A percentile compares a stretch with the other conserved stretches of the same genome.
These are phyloP conservation scores for Tiliacea citrago DNA, from an alignment of 2,888 invertebrate species.

Conservation along the genomic window DNA sequence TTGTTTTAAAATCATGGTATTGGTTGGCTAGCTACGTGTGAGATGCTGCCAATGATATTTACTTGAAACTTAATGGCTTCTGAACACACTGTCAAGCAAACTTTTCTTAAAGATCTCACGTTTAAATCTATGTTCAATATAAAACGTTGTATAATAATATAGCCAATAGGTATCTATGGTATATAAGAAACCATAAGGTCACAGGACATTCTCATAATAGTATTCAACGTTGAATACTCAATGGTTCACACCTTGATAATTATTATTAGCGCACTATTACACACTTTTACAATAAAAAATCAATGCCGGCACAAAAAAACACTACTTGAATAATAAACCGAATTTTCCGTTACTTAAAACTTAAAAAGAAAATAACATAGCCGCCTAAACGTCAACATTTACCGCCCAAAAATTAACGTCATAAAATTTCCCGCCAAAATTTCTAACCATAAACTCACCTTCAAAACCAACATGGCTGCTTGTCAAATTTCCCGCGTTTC, in stretches of 20 bases:
- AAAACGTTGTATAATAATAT: conserved; percentile 2
- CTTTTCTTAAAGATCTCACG: neutral
- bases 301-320: conserved; percentile 7
- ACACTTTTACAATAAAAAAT: conserved; percentile 41
- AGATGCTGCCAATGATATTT: neutral
- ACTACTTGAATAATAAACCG: neutral
- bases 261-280: conserved; percentile 50
- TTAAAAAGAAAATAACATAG: neutral
- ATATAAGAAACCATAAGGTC: conserved; percentile 49
- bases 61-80: too few species aligned
- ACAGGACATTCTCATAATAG: conserved; percentile 36
- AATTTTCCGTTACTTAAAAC: neutral
- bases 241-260: conserved; percentile 32
- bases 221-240: conserved; percentile 33
- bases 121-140: conserved; percentile 20
- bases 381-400: conserved; percentile 22
- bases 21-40: neutral
- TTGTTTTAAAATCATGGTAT: neutral
- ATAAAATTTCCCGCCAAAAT: conserved; percentile 32
- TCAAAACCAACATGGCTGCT: conserved; percentile 85
- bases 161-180: conserved; percentile 1
- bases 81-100: neutral
- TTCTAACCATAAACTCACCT: conserved; percentile 80
- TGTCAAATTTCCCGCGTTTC: conserved; percentile 86
- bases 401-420: conserved; percentile 23